Evolutionary conservation across 2,797 vertebrate species (phyloP), one percentile per base, ranked within the genome.

Genomic region (Telmatherina bonti): DNA sequence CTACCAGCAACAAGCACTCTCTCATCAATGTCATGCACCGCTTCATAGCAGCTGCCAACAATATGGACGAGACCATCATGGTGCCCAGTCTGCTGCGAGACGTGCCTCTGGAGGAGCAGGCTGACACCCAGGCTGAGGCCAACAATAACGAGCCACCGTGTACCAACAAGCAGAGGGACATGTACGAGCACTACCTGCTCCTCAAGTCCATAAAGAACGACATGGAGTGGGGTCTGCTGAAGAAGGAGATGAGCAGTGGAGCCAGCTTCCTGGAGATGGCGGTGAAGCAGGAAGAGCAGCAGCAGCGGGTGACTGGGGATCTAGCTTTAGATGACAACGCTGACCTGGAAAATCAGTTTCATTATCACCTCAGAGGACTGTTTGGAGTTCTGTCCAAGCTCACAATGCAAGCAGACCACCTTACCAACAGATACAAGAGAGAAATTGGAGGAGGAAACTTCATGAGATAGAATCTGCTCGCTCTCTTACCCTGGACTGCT

Each of bases 61-160:
- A 95, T 91, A 96, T 96, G 95, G 92, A 95, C n/a, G 94, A 95
- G 78, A 96, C 95, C 69, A 94, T 96, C 89, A 95, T 95, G 94
- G 93, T 96, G 85, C 94, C 94, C 13, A 95, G 88, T 88, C 82
- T 96, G 64, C 87, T 95, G 85, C 76, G 93, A 49, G 95, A 95
- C 36, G 27, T 96, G 59, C 94, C 95, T 0, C 88, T 95, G 79
- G 93, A 94, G 67, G 95, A 94, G 55, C 91, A 87, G 70, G 63
- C 72, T 1, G 82, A 70, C 7, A 20, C 68, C 0, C 45, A 86
- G 67, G 41, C 64, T 43, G 81, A 84, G 67, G 56, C 86, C 0
- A 89, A 89, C 52, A 86, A 90, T n/a, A 61, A 84, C 0, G 85
- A 90, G 1, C 72, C 72, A 0, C 57, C 70, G 1, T 90, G 84